Evolutionary conservation across 2,113 vertebrate genomes (phyloP).

Genomic region (Tapirus terrestris): DNA sequence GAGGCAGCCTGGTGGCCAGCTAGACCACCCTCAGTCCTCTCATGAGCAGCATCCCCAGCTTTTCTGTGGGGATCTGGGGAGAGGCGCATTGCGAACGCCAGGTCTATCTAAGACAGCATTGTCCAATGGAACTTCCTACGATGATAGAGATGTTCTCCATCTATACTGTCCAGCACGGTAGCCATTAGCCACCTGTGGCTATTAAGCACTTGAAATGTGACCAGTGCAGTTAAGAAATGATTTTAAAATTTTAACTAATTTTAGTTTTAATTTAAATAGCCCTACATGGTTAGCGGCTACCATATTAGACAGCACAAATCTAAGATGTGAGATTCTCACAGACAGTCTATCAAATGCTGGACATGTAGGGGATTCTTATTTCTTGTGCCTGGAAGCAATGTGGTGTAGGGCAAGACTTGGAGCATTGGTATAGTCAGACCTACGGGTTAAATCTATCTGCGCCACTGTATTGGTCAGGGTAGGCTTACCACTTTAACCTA

Average conservation of each 20-base stretch:
- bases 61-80: neutral
- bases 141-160: neutral
- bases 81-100: neutral
- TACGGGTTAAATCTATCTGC: neutral
- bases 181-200: neutral
- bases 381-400: neutral
- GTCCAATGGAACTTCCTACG: neutral
- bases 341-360: neutral
- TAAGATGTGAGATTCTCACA: neutral
- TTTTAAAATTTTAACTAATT: slow-evolving; percentile 3
- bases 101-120: neutral
- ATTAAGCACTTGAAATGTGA: neutral
- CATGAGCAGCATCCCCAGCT: neutral
- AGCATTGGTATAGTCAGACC: neutral
- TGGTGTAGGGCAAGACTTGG: neutral
- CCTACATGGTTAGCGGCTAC: neutral
- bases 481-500: neutral
- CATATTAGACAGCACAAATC: neutral
- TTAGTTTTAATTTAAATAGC: neutral
- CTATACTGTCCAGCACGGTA: neutral
- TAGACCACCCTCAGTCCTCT: neutral
- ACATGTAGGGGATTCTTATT: neutral
- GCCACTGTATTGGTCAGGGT: neutral
- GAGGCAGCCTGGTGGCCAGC: neutral
- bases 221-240: neutral